These are phyloP conservation scores for Origma solitaria DNA, from an alignment of 2,113 vertebrate genomes.

Conservation along the genomic window DNA sequence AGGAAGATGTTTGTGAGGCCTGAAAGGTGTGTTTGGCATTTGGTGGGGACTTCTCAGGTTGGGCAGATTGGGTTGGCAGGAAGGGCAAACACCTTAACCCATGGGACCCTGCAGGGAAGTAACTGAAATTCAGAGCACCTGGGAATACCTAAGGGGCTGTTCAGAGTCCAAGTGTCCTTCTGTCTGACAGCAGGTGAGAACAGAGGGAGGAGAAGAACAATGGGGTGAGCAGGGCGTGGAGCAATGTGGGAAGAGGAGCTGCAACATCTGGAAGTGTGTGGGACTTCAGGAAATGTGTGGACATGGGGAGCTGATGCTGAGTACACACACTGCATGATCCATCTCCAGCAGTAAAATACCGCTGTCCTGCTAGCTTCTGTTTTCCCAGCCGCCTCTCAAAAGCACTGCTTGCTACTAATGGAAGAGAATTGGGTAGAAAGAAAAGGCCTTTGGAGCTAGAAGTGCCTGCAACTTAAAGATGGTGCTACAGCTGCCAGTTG, in stretches of 20 bases:
- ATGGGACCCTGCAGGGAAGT: background rate
- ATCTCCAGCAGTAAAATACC: background rate
- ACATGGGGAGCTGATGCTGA: fast-evolving
- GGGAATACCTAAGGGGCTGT: background rate
- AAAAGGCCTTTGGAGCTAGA: background rate
- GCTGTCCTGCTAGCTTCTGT: background rate
- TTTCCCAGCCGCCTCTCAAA: background rate
- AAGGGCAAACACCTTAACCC: background rate
- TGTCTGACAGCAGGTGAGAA: background rate
- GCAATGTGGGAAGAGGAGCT: background rate
- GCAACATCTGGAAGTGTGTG: fast-evolving
- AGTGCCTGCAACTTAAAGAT: background rate
- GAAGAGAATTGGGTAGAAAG: background rate
- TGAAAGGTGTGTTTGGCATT: background rate
- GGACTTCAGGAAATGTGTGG: background rate
- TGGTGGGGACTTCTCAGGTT: background rate
- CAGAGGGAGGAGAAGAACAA: background rate
- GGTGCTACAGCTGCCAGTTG: background rate
- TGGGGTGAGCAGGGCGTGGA: background rate
- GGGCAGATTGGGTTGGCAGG: background rate
- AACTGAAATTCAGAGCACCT: background rate
- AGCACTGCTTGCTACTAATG: background rate
- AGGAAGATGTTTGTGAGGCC: background rate
- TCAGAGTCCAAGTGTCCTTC: background rate
- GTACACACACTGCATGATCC: background rate